Evolutionary conservation across 1,140 invertebrate species (phyloP), one percentile per base, ranked within the genome.

Genomic region (Lordiphosa mommai): DNA sequence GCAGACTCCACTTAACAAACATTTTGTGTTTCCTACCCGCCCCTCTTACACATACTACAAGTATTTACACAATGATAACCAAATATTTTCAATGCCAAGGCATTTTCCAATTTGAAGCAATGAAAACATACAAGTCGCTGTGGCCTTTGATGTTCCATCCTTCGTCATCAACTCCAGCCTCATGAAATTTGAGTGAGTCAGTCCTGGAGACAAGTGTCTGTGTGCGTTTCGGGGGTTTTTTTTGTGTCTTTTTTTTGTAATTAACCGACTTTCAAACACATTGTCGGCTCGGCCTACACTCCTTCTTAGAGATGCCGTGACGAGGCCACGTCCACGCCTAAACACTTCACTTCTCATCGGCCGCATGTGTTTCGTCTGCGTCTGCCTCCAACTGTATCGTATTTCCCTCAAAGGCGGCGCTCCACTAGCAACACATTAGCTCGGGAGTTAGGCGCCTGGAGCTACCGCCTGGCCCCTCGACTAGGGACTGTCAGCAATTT

Each of bases 181-280:
- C 60, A 58, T 77, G 77, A 69, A 82, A 82, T 77, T 59, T 33
- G 77, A 82, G 77, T 65, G 56, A 63, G 61, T 67, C 67, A 69
- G 53, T 66, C 60, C 47, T 30, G 40, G 40, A 43, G 40, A 43
- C 52, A 33, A 61, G 63, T 47, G 65, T 40, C 36, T 52, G 60
- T 40, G 17, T 63, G 36, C 29, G 20, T 48, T 33, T 30, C 58
- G 16, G 32, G 16, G 16, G 14, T 33, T 48, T 33, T 33, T 32
- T n/a, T 13, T 13, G 40, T 13, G 29, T 36, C 43, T 52, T 61
- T 48, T 64, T 56, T 56, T 79, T 85, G 79, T 85, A 85, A 85
- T 85, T 85, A 85, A 85, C 79, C 79, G 79, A 85, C 79, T 70
- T 85, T 85, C 37, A 66, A 70, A 77, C 79, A 84, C 76, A 69